Base-by-base conservation (phyloP, 1,140 invertebrate species). In the Achroia grisella region DNA sequence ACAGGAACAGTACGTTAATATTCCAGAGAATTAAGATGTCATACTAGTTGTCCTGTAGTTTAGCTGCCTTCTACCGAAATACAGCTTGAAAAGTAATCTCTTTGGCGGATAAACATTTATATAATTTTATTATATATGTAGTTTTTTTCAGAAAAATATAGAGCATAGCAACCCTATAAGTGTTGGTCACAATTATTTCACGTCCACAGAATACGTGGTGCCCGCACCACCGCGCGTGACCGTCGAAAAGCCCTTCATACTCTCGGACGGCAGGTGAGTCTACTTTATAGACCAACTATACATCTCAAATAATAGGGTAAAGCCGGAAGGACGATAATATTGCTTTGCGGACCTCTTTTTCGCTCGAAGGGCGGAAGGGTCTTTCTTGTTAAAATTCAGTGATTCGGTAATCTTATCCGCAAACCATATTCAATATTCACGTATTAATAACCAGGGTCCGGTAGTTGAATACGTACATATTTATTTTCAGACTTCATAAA, bases 231-330 rank as follows among this genome's bases (percentile, higher is more conserved):
- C 88, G 8, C 73, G 76, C 8, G 85, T 80, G 0, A 62, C 69
- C 0, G 89, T 89, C 1, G 89, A 91, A 44, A 91, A 91, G 54
- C 89, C 89, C 0, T 91, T 91, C 44, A 64, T 92, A 5, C 74
- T 91, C 4, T 90, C 90, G 9, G 89, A 91, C 41, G 92, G 95
- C 35, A 86, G 74, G 84, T 86, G 46, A 71, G 64, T 36, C 30
- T 39, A 13, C 6, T 29, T 45, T 28, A 14, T 52, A 37, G n/a
- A n/a, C n/a, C n/a, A n/a, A n/a, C n/a, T n/a, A n/a, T n/a, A n/a
- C n/a, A n/a, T n/a, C n/a, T n/a, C n/a, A n/a, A n/a, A n/a, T n/a
- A n/a, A n/a, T n/a, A n/a, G n/a, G n/a, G n/a, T n/a, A n/a, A n/a
- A n/a, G n/a, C n/a, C 90, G 9, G 89, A 91, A 41, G 92, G 95